phyloP scores from a whole-genome alignment of 1,140 invertebrate genomes.

The Drosophila repleta region DNA sequence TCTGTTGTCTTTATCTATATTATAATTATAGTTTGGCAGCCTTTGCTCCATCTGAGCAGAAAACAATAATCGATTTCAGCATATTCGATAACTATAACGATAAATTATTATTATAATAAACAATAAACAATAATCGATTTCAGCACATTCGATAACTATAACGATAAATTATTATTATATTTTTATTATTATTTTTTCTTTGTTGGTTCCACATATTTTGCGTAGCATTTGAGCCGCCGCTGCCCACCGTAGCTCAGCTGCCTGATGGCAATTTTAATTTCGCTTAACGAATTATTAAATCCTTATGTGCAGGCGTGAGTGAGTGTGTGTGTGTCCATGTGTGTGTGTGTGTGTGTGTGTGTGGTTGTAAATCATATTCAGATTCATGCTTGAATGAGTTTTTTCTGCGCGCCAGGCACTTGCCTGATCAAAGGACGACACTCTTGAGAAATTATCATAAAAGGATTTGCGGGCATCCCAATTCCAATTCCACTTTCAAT shows the following conservation, averaged over 20 bases:
- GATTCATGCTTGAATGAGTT: conserved; percentile 82
- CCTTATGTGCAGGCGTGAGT: conserved; percentile 51
- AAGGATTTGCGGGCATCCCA: conserved; percentile 70
- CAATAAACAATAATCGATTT: too few relatives aligned
- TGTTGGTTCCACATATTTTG: background rate
- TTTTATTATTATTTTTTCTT: too few relatives aligned
- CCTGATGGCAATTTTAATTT: conserved; percentile 74
- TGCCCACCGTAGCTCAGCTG: conserved; percentile 35
- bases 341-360: conserved; percentile 44
- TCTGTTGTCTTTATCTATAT: too few relatives aligned
- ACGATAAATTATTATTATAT: conserved; percentile 14
- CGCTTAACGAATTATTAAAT: conserved; percentile 80
- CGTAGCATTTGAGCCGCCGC: background rate
- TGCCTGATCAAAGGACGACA: conserved; percentile 83
- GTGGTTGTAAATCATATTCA: conserved; percentile 76
- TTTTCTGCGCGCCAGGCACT: conserved; percentile 71
- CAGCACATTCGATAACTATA: too few relatives aligned
- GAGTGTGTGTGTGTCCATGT: conserved; percentile 28
- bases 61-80: too few relatives aligned
- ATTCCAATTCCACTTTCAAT: conserved; percentile 26
- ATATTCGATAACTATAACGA: too few relatives aligned
- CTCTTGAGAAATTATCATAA: conserved; percentile 83
- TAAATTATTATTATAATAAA: too few relatives aligned
- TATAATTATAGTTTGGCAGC: too few relatives aligned
- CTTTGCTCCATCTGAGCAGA: too few relatives aligned